Percentiles rank a stretch among this genome's conserved stretches.
These are phyloP conservation scores for Enteromius radiatus DNA, from an alignment of 2,797 vertebrate species.

Conservation along the genomic window DNA sequence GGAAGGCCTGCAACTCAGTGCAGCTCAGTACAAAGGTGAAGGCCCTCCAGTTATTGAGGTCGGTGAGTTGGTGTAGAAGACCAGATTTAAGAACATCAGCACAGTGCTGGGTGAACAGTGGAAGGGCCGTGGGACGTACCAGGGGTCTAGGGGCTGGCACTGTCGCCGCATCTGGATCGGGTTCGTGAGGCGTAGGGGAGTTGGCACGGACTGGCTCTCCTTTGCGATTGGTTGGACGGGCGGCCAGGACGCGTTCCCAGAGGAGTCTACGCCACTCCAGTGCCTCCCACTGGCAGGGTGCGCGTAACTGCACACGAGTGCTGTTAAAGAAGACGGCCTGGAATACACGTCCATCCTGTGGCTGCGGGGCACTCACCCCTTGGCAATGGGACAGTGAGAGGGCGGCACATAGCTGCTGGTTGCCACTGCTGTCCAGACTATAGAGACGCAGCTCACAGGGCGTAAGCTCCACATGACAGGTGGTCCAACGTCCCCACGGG, in stretches of 20 bases:
- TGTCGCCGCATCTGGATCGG: constrained; percentile 55
- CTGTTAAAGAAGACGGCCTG: constrained; percentile 89
- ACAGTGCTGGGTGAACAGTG: constrained; percentile 80
- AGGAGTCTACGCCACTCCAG: constrained; percentile 91
- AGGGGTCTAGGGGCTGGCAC: constrained; percentile 53
- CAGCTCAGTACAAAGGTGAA: constrained; percentile 91
- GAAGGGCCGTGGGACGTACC: constrained; percentile 78
- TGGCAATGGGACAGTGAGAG: constrained; percentile 92
- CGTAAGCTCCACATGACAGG: constrained; percentile 91
- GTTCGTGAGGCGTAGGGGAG: constrained; percentile 54
- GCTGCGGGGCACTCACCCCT: constrained; percentile 82
- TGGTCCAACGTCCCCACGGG: constrained; percentile 86
- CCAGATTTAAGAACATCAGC: constrained; percentile 88
- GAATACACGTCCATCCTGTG: constrained; percentile 84
- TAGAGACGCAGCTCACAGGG: constrained; percentile 89
- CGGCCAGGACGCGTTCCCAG: constrained; percentile 85
- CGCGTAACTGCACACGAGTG: constrained; percentile 89
- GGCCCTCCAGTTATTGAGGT: constrained; percentile 93
- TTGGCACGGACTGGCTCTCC: constrained; percentile 61
- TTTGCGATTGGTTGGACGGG: constrained; percentile 72
- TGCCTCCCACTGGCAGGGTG: constrained; percentile 89
- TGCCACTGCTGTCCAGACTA: constrained; percentile 88
- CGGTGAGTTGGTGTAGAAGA: constrained; percentile 85
- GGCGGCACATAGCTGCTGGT: constrained; percentile 84
- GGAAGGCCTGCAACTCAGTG: constrained; percentile 87